A percentile compares a stretch with the other conserved stretches of the same genome.
Evolutionary conservation across 2,888 invertebrate genomes (phyloP).

Genomic region (Cephus pulcher): DNA sequence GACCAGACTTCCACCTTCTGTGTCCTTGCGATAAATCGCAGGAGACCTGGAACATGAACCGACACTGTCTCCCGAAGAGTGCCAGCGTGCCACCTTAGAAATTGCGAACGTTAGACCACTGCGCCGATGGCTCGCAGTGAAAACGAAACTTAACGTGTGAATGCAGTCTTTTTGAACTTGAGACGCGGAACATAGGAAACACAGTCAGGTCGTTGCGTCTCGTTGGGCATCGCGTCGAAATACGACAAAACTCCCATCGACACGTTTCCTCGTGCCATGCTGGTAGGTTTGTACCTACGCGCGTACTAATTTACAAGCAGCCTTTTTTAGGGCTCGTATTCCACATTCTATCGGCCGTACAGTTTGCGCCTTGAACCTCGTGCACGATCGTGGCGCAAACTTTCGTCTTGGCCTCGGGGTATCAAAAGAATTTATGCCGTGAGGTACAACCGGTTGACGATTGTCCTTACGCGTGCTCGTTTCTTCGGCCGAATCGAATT

Average conservation of each 20-base stretch:
- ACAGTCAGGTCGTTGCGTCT: neutral
- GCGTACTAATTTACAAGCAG: neutral
- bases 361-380: neutral
- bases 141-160: neutral
- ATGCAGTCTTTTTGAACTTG: neutral
- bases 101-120: neutral
- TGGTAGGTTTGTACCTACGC: neutral
- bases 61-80: neutral
- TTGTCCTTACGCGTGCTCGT: neutral
- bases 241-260: neutral
- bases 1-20: neutral
- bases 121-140: neutral
- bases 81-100: neutral
- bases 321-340: neutral
- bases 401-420: neutral
- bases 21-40: neutral
- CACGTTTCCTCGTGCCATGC: neutral
- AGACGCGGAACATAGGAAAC: neutral
- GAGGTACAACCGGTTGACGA: neutral
- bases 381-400: neutral
- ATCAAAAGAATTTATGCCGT: conserved; percentile 4
- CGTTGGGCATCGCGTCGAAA: neutral
- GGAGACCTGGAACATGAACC: neutral
- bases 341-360: neutral
- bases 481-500: neutral